phyloP scores from a whole-genome alignment of 2,797 vertebrate genomes.

The Hypotaenidia okinawae region DNA sequence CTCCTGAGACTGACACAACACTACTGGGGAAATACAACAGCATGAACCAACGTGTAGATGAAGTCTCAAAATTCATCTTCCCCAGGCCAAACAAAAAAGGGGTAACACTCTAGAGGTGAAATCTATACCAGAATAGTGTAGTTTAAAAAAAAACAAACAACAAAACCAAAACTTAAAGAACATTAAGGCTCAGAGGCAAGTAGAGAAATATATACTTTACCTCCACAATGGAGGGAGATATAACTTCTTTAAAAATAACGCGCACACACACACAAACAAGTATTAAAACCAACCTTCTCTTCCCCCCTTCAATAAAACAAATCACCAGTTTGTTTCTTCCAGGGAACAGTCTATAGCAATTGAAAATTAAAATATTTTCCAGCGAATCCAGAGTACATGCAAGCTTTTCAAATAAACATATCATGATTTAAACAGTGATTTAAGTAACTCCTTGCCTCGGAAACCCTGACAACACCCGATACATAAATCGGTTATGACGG shows the following conservation, averaged over 20 bases:
- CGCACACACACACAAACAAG: too few species aligned
- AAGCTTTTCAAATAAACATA: neutral
- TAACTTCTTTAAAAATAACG: too few species aligned
- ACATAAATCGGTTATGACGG: neutral
- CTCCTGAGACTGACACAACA: neutral
- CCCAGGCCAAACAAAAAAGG: neutral
- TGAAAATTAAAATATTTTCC: neutral
- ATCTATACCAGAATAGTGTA: neutral
- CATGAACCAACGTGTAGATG: neutral
- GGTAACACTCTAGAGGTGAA: neutral
- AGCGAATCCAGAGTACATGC: neutral
- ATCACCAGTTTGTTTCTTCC: neutral
- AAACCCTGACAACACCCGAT: neutral
- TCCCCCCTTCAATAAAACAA: neutral
- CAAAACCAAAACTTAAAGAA: neutral
- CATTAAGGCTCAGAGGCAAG: neutral
- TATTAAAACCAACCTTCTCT: fast-evolving
- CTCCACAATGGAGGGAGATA: neutral
- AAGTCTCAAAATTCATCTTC: neutral
- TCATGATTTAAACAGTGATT: neutral
- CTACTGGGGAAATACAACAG: neutral
- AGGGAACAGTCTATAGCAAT: neutral
- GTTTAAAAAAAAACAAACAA: neutral
- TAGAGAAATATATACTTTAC: neutral
- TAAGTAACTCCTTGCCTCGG: neutral